phyloP scores from a whole-genome alignment of 2,888 invertebrate species.

The Drosophila macrothrix region DNA sequence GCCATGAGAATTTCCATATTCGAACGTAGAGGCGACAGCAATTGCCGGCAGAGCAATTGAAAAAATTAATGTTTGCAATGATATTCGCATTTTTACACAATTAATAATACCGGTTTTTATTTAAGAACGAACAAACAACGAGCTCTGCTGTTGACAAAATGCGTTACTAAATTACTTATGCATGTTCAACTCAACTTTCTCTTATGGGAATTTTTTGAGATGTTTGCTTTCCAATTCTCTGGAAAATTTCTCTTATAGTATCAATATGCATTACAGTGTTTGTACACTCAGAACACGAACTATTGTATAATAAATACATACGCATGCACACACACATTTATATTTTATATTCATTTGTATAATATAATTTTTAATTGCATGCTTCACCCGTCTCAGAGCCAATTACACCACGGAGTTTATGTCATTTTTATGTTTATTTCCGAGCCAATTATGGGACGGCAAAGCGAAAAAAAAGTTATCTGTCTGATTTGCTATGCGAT shows the following conservation, averaged over 20 bases:
- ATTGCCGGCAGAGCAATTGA: slow-evolving; percentile 18
- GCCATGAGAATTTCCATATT: not conserved
- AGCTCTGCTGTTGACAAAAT: slow-evolving; percentile 5
- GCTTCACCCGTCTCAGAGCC: not conserved
- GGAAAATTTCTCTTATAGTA: slow-evolving; percentile 35
- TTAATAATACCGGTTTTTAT: slow-evolving; percentile 1
- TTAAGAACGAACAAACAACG: not conserved
- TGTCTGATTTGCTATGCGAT: not conserved
- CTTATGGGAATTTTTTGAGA: slow-evolving; percentile 7
- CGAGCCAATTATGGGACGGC: not conserved
- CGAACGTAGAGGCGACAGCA: slow-evolving; percentile 12
- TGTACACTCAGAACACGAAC: slow-evolving; percentile 30
- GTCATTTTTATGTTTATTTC: not conserved
- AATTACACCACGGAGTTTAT: not conserved
- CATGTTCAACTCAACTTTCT: slow-evolving; percentile 11
- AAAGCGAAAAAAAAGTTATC: not conserved
- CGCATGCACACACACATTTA: not conserved
- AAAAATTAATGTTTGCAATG: slow-evolving; percentile 25
- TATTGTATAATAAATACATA: not conserved
- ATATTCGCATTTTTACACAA: slow-evolving; percentile 19
- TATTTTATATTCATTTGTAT: not conserved
- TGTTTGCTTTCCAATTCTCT: slow-evolving; percentile 30
- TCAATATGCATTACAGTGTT: slow-evolving; percentile 33
- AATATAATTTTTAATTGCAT: not conserved
- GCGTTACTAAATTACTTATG: slow-evolving; percentile 5